Evolutionary conservation across 2,888 invertebrate species (phyloP).

Genomic region (Drosophila limbata): DNA sequence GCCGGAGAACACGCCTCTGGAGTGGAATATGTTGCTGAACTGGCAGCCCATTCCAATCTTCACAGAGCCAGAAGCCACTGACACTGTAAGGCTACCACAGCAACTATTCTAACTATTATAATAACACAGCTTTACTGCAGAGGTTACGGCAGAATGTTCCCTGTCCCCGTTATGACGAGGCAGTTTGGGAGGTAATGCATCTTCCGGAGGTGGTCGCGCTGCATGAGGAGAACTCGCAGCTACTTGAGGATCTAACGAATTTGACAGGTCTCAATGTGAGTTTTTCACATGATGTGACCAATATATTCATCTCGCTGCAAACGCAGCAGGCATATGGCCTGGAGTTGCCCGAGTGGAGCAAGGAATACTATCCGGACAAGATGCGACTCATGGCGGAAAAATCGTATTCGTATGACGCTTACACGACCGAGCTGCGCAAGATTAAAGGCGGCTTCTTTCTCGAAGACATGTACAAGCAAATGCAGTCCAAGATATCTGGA

Average conservation of each 20-base stretch:
- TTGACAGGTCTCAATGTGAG: constrained; percentile 87
- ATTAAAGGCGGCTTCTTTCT: constrained; percentile 88
- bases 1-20: constrained; percentile 86
- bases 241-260: constrained; percentile 86
- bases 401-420: constrained; percentile 87
- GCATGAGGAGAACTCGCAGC: constrained; percentile 85
- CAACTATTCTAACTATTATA: neutral
- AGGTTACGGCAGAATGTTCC: constrained; percentile 87
- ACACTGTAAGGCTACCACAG: constrained; percentile 83
- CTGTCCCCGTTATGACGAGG: constrained; percentile 88
- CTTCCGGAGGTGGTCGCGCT: constrained; percentile 85
- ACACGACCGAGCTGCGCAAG: constrained; percentile 86
- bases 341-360: constrained; percentile 88
- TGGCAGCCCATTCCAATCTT: constrained; percentile 93
- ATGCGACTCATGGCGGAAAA: constrained; percentile 86
- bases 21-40: constrained; percentile 87
- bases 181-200: constrained; percentile 85
- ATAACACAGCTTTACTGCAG: constrained; percentile 35
- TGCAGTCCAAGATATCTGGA: constrained; percentile 86
- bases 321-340: constrained; percentile 88
- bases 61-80: constrained; percentile 87
- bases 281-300: constrained; percentile 88
- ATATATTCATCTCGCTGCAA: constrained; percentile 88
- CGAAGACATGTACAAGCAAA: constrained; percentile 87
- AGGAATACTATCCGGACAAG: constrained; percentile 87